Evolutionary conservation across 2,888 invertebrate species (phyloP), one percentile per base, ranked within the genome.

Genomic region (Lasioglossum oenotherae): DNA sequence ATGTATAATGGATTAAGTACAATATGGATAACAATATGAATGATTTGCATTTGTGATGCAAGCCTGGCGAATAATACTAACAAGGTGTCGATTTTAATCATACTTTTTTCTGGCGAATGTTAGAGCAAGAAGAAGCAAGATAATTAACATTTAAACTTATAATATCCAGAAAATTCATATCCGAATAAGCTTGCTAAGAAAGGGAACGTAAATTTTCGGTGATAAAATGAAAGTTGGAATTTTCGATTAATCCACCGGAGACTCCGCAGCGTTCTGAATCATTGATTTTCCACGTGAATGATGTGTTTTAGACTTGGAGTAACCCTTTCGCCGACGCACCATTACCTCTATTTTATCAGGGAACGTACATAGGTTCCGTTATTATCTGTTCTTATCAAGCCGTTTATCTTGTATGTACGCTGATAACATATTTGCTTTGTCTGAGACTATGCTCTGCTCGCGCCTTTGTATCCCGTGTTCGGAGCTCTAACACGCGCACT

Each of bases 351-450:
- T 38, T 87, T 91, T 91, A 91, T 90, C 91, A 41, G 35, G 44
- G 60, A 77, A 83, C 81, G 81, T 83, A 87, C 64, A 71, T 49
- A 46, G 49, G 23, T 49, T 78, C 67, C 23, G 23, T 91, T 89
- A 89, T 88, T 88, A 69, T 71, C 49, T 19, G 49, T 44, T 72
- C 86, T 91, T 91, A 91, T 91, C 91, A 72, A n/a, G 53, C 44
- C 72, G 77, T 91, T 90, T 91, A 87, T 90, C 88, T 88, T 84
- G 72, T 64, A 73, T 60, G 71, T 77, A 46, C 46, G 46, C 86
- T 84, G 85, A 85, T 80, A 91, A 81, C 75, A 85, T 91, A 85
- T 91, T 91, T 91, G 87, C 86, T 91, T 91, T 88, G 89, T 91
- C 91, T 88, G 81, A 81, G 77, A 78, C 84, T 83, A 85, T 82